Evolutionary conservation across 1,140 invertebrate species (phyloP).

Genomic region (Temnothorax nylanderi): DNA sequence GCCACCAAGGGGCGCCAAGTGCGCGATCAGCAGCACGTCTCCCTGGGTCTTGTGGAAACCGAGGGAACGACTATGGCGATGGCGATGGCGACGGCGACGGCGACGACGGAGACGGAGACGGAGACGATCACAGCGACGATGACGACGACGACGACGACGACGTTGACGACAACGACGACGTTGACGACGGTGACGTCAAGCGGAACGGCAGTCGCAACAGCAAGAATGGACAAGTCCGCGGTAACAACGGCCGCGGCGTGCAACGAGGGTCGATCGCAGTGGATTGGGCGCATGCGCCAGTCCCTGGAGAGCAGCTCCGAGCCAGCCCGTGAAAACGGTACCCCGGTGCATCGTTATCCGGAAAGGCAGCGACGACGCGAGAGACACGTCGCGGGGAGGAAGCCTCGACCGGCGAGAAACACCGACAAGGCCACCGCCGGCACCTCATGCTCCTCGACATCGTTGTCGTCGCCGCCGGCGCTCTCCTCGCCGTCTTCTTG

Average conservation of each 20-base stretch:
- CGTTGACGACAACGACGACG: constrained; percentile 16
- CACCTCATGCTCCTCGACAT: constrained; percentile 51
- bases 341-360: constrained; percentile 61
- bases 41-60: not conserved
- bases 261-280: constrained; percentile 79
- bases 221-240: constrained; percentile 62
- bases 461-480: constrained; percentile 55
- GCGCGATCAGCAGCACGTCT: constrained; percentile 49
- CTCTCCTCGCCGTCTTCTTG: constrained; percentile 51
- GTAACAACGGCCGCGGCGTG: constrained; percentile 48
- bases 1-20: constrained; percentile 39
- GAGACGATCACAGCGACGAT: constrained; percentile 52
- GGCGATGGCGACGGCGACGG: constrained; percentile 45
- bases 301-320: constrained; percentile 71
- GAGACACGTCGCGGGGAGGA: constrained; percentile 16
- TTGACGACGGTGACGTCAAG: constrained; percentile 47
- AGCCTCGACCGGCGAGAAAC: constrained; percentile 23
- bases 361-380: constrained; percentile 54
- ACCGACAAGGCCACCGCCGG: not conserved
- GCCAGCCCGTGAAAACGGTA: constrained; percentile 69
- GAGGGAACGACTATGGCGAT: constrained; percentile 33
- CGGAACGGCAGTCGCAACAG: constrained; percentile 30
- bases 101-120: not conserved
- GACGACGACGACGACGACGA: not conserved
- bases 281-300: constrained; percentile 78